Conservation (phyloP, 2,888 invertebrate genomes). For the Slavum lentiscoides region DNA sequence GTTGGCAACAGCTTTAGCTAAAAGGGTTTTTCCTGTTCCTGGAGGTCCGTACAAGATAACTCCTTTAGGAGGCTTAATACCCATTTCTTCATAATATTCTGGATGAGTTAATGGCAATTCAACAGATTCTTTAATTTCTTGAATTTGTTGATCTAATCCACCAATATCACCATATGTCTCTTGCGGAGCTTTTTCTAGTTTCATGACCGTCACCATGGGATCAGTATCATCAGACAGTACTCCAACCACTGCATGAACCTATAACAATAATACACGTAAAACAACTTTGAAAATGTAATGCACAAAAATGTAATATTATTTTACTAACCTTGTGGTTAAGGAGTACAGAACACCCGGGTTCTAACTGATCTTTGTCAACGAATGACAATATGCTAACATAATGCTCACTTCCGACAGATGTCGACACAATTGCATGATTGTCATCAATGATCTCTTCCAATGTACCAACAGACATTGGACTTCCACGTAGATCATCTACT, state of each 20-base stretch:
- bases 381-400: slow-evolving; percentile 99
- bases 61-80: slow-evolving; percentile 98
- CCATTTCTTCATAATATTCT: slow-evolving; percentile 99
- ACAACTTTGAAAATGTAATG: neutral
- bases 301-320: neutral
- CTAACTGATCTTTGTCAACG: slow-evolving; percentile 98
- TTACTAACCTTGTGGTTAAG: slow-evolving; percentile 86
- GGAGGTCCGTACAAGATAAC: slow-evolving; percentile 98
- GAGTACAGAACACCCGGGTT: slow-evolving; percentile 97
- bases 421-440: slow-evolving; percentile 99
- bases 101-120: slow-evolving; percentile 98
- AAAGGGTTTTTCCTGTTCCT: slow-evolving; percentile 95
- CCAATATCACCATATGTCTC: slow-evolving; percentile 99
- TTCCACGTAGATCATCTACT: slow-evolving; percentile 97
- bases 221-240: slow-evolving; percentile 98
- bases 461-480: slow-evolving; percentile 99
- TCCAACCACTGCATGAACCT: slow-evolving; percentile 98
- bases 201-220: slow-evolving; percentile 99
- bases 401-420: slow-evolving; percentile 98
- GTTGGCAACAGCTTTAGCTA: slow-evolving; percentile 99
- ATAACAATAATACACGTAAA: neutral
- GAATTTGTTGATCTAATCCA: slow-evolving; percentile 93
- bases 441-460: slow-evolving; percentile 99
- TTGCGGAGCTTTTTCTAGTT: slow-evolving; percentile 98
- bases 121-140: slow-evolving; percentile 97